These are phyloP conservation scores for Pterois miles DNA, from an alignment of 2,797 vertebrate species.

Conservation along the genomic window DNA sequence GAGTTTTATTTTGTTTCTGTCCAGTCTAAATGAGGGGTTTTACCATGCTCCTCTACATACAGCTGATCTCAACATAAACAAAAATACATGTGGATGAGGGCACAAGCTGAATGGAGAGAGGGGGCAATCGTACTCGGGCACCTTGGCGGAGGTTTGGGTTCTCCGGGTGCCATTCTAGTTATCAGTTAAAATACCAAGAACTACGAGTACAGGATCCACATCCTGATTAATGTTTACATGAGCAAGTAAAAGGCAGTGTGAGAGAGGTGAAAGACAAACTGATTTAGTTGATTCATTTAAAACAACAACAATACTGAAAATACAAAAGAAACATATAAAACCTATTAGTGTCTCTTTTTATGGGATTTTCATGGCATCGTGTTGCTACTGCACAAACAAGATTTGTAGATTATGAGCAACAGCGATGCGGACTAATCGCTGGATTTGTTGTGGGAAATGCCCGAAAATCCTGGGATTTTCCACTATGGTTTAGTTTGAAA, in stretches of 20 bases:
- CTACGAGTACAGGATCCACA: accelerated
- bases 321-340: background rate
- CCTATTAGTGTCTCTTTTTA: conserved; percentile 5
- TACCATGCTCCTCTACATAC: too few relatives aligned
- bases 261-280: background rate
- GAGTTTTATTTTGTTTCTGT: too few relatives aligned
- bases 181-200: background rate
- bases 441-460: conserved; percentile 78
- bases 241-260: background rate
- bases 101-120: too few relatives aligned
- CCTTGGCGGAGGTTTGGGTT: too few relatives aligned
- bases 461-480: conserved; percentile 74
- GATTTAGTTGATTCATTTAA: background rate
- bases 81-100: too few relatives aligned
- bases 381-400: conserved; percentile 70
- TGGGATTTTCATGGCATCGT: conserved; percentile 51
- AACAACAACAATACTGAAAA: conserved; percentile 1
- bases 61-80: too few relatives aligned
- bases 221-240: background rate
- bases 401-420: conserved; percentile 76
- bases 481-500: conserved; percentile 62
- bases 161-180: too few relatives aligned
- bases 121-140: too few relatives aligned
- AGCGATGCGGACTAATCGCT: conserved; percentile 70
- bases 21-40: too few relatives aligned